Evolutionary conservation across 2,888 invertebrate genomes (phyloP), one percentile per base, ranked within the genome.

Genomic region (Campoplex capitator): DNA sequence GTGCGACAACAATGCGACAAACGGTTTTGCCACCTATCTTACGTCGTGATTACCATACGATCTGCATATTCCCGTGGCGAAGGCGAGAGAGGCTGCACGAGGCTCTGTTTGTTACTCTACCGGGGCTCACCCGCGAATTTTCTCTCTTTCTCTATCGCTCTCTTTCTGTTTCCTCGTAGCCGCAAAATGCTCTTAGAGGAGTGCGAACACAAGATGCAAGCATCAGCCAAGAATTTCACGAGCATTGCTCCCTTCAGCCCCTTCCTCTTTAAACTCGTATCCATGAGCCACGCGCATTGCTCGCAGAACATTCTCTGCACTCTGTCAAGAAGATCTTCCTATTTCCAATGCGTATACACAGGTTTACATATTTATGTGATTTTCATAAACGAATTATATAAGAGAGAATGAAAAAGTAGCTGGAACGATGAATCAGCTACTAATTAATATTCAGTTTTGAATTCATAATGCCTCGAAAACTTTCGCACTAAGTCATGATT

Each of bases 31-130:
- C 91, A 87, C 90, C 90, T 90, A 90, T 91, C 92, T 92, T 88
- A 90, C 89, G 89, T 82, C 87, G 78, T 88, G 90, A 93, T 93
- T 93, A 93, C 91, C 93, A 93, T 93, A 93, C 91, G 91, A 93
- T 93, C 92, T 93, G 93, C 93, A 93, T 93, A 93, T 91, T 91
- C 90, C 89, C 88, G 84, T 89, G 91, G 89, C 90, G 86, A 90
- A 90, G 87, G 78, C 89, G 88, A 75, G 74, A 75, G 82, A 83
- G 76, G 90, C 77, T 79, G 81, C 70, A 76, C 71, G 68, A 38
- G 58, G 56, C 62, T 77, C 74, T 83, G 79, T 70, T 45, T 70
- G 68, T 32, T 56, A 45, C 79, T 35, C 79, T 70, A 67, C 68
- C 42, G 54, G 54, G 42, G 38, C 78, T 79, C 79, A 45, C 54